A percentile compares a stretch with the other conserved stretches of the same genome.
These are phyloP conservation scores for Augiades crinisus DNA, from an alignment of 2,888 invertebrate species.

Conservation along the genomic window DNA sequence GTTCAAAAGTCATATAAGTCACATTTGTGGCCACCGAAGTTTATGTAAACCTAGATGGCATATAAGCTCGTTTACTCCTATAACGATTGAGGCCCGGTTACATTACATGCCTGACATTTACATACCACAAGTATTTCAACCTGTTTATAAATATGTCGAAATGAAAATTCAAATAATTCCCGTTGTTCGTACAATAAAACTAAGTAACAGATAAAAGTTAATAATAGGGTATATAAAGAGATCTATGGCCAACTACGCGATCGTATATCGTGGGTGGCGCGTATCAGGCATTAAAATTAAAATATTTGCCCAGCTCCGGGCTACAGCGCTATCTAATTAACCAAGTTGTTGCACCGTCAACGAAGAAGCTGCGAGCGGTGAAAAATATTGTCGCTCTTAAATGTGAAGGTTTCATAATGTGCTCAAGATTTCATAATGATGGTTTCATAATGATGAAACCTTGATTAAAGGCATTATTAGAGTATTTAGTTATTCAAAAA, in stretches of 20 bases:
- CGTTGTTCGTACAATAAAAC: conserved; percentile 11
- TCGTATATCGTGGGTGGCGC: conserved; percentile 56
- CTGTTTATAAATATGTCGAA: neutral
- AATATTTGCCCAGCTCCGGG: conserved; percentile 53
- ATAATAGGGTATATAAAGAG: conserved; percentile 26
- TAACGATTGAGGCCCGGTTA: too few relatives aligned
- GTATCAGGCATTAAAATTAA: conserved; percentile 50
- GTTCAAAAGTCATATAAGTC: too few relatives aligned
- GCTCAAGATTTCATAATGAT: too few relatives aligned
- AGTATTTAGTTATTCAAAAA: too few relatives aligned
- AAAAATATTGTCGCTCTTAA: neutral
- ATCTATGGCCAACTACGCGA: conserved; percentile 18
- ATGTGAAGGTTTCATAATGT: too few relatives aligned
- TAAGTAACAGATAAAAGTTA: conserved; percentile 24
- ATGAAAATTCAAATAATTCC: neutral
- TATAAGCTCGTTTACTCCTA: too few relatives aligned
- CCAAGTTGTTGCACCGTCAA: conserved; percentile 5
- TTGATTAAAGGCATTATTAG: too few relatives aligned
- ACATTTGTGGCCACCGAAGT: too few relatives aligned
- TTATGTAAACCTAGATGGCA: too few relatives aligned
- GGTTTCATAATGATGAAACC: too few relatives aligned
- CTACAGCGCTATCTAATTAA: conserved; percentile 49
- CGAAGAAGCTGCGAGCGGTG: neutral
- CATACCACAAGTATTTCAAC: too few relatives aligned
- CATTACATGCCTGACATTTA: too few relatives aligned